Conservation (phyloP, 2,888 invertebrate species). For the Tachina lurida region DNA sequence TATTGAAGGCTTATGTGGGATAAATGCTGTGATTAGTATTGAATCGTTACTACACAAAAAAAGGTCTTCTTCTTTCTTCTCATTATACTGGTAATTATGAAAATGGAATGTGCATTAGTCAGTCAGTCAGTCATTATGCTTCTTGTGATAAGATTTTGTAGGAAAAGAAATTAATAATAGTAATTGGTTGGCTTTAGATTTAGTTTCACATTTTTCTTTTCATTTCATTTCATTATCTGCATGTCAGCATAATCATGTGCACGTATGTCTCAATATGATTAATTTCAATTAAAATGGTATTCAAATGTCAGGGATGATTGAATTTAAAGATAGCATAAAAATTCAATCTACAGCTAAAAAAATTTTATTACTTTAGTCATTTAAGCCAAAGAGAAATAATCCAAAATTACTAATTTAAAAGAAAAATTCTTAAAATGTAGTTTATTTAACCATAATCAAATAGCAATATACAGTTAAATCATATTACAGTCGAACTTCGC, state of each 20-base stretch:
- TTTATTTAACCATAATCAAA: too few species aligned
- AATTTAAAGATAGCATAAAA: neutral
- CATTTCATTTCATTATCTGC: neutral
- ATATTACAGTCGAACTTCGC: too few species aligned
- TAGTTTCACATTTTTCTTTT: slow-evolving; percentile 11
- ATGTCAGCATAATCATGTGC: neutral
- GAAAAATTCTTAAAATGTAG: too few species aligned
- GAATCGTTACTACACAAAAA: slow-evolving; percentile 2
- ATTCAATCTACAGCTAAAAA: neutral
- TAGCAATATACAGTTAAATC: too few species aligned
- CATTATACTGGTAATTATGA: slow-evolving; percentile 6
- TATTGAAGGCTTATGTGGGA: slow-evolving; percentile 41
- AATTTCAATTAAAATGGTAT: neutral
- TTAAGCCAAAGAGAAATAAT: too few species aligned
- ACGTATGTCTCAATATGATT: slow-evolving; percentile 26
- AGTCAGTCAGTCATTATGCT: neutral
- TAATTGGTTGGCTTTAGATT: slow-evolving; percentile 50
- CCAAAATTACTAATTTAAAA: too few species aligned
- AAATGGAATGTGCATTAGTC: slow-evolving; percentile 44
- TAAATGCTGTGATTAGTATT: slow-evolving; percentile 37
- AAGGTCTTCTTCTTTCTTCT: slow-evolving; percentile 14
- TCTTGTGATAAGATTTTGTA: slow-evolving; percentile 33
- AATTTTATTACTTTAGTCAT: too few species aligned
- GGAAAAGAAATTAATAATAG: slow-evolving; percentile 45
- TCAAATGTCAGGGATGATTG: slow-evolving; percentile 6